Conservation (phyloP, 2,797 vertebrate genomes). For the Melopsittacus undulatus region DNA sequence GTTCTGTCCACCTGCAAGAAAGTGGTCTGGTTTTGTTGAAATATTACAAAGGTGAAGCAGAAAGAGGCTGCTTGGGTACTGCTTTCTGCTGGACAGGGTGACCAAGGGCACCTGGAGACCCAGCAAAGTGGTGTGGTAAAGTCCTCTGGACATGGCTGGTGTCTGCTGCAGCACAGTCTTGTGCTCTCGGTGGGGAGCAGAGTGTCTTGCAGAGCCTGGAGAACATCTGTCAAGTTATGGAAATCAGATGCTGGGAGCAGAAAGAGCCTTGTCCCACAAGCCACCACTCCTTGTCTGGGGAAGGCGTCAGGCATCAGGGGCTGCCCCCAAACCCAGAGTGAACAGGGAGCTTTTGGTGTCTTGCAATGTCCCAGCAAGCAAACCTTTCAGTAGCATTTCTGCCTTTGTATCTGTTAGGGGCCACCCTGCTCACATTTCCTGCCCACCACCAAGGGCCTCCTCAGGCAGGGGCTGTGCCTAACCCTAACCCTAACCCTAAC, state of each 20-base stretch:
- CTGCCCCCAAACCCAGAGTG: not conserved
- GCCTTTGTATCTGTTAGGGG: not conserved
- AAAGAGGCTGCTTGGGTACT: not conserved
- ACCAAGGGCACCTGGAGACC: not conserved
- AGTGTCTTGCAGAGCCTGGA: not conserved
- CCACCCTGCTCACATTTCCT: not conserved
- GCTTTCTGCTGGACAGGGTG: not conserved
- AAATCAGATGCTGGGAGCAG: not conserved
- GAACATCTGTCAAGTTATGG: not conserved
- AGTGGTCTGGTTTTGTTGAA: not conserved
- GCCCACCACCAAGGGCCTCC: not conserved
- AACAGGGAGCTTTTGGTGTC: rapidly evolving
- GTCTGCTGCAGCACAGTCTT: not conserved
- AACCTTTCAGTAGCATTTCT: not conserved
- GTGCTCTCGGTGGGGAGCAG: rapidly evolving
- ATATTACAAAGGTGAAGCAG: not conserved
- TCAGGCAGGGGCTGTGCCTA: not conserved
- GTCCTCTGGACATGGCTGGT: rapidly evolving
- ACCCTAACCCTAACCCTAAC: too few species aligned
- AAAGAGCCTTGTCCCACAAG: not conserved
- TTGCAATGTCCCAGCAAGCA: not conserved
- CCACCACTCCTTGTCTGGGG: not conserved
- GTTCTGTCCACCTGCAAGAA: not conserved
- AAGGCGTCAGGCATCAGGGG: rapidly evolving
- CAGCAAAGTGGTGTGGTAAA: not conserved